Evolutionary conservation across 2,888 invertebrate species (phyloP).

Genomic region (Ormyrus thymus): DNA sequence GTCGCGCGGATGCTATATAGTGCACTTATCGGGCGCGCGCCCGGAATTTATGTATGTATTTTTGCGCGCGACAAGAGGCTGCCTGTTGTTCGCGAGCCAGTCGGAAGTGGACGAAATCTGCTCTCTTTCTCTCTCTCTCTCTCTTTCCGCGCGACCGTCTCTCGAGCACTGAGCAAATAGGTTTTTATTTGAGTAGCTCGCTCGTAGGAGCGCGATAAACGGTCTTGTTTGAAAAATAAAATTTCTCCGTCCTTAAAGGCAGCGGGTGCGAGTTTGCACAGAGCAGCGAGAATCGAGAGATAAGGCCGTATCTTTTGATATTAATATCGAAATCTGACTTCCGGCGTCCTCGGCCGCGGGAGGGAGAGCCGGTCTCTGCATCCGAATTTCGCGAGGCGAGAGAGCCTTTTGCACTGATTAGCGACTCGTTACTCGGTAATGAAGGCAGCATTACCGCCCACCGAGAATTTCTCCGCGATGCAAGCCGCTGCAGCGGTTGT

Average conservation of each 20-base stretch:
- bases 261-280: neutral
- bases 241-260: slow-evolving; percentile 16
- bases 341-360: slow-evolving; percentile 53
- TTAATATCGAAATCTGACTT: slow-evolving; percentile 62
- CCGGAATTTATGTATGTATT: neutral
- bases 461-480: neutral
- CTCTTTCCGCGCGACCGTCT: too few relatives aligned
- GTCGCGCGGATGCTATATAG: slow-evolving; percentile 19
- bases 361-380: neutral
- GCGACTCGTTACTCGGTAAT: neutral
- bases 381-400: slow-evolving; percentile 23
- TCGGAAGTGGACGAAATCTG: too few relatives aligned
- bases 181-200: neutral
- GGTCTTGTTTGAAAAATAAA: slow-evolving; percentile 4
- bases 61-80: too few relatives aligned
- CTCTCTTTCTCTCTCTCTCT: too few relatives aligned
- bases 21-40: slow-evolving; percentile 12
- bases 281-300: slow-evolving; percentile 53
- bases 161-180: neutral
- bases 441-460: too few relatives aligned
- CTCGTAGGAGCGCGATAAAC: neutral
- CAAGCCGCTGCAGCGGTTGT: neutral
- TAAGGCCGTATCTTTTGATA: slow-evolving; percentile 64
- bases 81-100: too few relatives aligned
- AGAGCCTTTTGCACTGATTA: neutral